Base-by-base conservation (phyloP, 92 coral and sea anemone species). In the Siderastrea siderea region DNA sequence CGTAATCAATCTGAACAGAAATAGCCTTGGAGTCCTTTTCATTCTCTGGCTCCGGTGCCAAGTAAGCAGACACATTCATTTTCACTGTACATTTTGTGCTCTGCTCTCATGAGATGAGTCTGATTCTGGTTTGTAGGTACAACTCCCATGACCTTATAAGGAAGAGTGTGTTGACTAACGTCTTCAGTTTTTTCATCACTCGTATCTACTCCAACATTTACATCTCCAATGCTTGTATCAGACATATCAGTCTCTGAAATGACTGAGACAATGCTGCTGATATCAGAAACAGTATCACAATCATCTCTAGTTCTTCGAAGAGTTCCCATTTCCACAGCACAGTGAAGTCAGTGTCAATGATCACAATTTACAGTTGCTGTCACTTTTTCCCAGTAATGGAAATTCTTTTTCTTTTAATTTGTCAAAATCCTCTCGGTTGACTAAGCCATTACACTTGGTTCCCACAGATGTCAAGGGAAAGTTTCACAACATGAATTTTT, bases 281-380 rank as follows among this genome's bases (percentile, higher is more conserved):
- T 15, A 5, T 65, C 70, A 3, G 70, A n/a, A 17, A 4, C 3
- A 15, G 11, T 65, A 10, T 65, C 70, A n/a, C 7, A 26, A 19
- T 65, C 70, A 26, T 65, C 70, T 3, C 3, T 43, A 65, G 19
- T 65, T 65, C 70, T 26, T 3, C 7, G 19, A 65, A 15, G 43
- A 65, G 70, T 65, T 65, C 70, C 70, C 70, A 65, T 65, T 65
- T 65, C 70, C 70, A 65, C 26, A 19, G 45, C 10, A 65, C 70
- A 65, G 70, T 65, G 8, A n/a, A 65, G 5, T 65, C 70, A 65
- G 45, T 15, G 44, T 43, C 70, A 65, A 19, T 45, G 7, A 65
- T 65, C 2, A 45, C 7, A 19, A 17, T 19, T 8, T 44, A 45
- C 70, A 65, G 6, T 2, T 53, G 57, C 2, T 53, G 10, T 53